Percentiles rank a stretch among this genome's conserved stretches.
These are phyloP conservation scores for Phrynocephalus versicolor DNA, from an alignment of 2,113 vertebrate species.

Conservation along the genomic window DNA sequence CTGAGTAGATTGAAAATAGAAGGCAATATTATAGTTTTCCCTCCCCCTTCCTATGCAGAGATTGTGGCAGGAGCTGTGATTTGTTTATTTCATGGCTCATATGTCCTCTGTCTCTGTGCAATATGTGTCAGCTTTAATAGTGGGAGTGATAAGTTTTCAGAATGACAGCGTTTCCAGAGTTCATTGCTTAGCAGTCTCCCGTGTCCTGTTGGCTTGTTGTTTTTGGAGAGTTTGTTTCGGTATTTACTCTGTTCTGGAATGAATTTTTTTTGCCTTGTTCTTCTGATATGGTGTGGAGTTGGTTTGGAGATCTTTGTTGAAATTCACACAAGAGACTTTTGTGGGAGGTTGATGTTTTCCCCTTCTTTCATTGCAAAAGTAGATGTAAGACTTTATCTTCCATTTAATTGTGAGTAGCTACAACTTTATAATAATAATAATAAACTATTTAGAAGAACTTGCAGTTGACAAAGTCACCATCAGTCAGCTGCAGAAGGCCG, in stretches of 20 bases:
- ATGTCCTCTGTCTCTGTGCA: constrained; percentile 42
- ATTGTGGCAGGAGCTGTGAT: constrained; percentile 25
- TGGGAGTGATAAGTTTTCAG: constrained; percentile 34
- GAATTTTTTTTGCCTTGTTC: neutral
- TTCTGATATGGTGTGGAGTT: neutral
- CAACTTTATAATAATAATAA: no score
- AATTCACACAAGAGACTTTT: neutral
- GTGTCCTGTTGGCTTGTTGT: neutral
- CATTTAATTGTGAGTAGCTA: no score
- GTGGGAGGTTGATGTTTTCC: no score
- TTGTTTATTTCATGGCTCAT: constrained; percentile 35
- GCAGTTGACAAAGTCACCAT: no score
- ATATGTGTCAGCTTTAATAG: constrained; percentile 36
- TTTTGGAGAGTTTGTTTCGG: neutral
- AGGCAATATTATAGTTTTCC: no score
- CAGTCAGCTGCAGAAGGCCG: no score
- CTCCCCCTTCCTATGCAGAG: neutral
- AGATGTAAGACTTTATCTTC: neutral
- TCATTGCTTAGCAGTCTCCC: neutral
- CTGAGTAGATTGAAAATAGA: no score
- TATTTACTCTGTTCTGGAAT: neutral
- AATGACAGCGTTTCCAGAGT: constrained; percentile 26
- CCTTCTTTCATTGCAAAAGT: neutral
- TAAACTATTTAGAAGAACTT: no score
- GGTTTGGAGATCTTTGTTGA: neutral